These are phyloP conservation scores for Luehdorfia chinensis DNA, from an alignment of 1,140 invertebrate species.

Conservation along the genomic window DNA sequence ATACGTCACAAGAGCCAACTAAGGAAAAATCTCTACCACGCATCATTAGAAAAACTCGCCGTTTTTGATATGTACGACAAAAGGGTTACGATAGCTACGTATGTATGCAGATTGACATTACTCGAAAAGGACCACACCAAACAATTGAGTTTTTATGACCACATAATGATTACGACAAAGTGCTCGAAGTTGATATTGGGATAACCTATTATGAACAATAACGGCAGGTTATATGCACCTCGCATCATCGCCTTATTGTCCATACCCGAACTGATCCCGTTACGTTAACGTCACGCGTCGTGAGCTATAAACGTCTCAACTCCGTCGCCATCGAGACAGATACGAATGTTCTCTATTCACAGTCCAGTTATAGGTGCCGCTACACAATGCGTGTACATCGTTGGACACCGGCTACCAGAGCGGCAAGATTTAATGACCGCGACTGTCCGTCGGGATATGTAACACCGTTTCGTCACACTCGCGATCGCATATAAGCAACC, in stretches of 20 bases:
- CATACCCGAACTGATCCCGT: no score
- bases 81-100: no score
- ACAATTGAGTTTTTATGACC: no score
- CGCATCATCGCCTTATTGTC: neutral
- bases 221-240: neutral
- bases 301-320: slow-evolving; percentile 26
- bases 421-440: slow-evolving; percentile 70
- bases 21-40: no score
- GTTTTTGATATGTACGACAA: no score
- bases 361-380: slow-evolving; percentile 71
- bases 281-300: slow-evolving; percentile 21
- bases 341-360: slow-evolving; percentile 62
- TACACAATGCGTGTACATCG: slow-evolving; percentile 39
- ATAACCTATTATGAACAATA: neutral
- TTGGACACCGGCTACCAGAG: slow-evolving; percentile 60
- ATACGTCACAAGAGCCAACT: no score
- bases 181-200: neutral
- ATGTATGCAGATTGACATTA: neutral
- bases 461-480: slow-evolving; percentile 50
- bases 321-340: slow-evolving; percentile 43
- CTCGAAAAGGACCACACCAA: no score
- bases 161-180: neutral
- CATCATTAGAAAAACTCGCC: no score
- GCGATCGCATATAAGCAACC: slow-evolving; percentile 10
- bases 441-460: slow-evolving; percentile 51